Percentiles rank a stretch among this genome's conserved stretches.
Conservation (phyloP, 2,888 invertebrate genomes). For the Alentia gelatinosa region DNA sequence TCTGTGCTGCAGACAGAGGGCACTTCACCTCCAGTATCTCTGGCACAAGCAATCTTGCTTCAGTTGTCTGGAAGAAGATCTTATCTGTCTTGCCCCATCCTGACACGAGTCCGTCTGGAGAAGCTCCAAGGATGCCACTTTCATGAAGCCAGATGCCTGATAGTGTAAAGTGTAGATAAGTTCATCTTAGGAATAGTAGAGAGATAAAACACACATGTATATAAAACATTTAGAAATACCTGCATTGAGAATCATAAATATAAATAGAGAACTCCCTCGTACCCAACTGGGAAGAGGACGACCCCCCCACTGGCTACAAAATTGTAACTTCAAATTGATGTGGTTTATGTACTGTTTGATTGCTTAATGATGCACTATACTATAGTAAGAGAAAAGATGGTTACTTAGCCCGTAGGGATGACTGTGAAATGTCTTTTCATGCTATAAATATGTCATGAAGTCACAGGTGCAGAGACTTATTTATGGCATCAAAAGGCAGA, state of each 20-base stretch:
- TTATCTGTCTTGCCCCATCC: not conserved
- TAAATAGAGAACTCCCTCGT: too few relatives aligned
- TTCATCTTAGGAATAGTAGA: not conserved
- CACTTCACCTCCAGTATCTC: constrained; percentile 49
- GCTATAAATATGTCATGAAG: too few relatives aligned
- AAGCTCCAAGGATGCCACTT: not conserved
- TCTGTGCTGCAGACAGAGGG: constrained; percentile 3
- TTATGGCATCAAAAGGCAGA: not conserved
- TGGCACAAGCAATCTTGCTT: not conserved
- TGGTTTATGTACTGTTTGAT: too few relatives aligned
- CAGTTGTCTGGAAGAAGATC: not conserved
- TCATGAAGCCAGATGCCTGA: constrained; percentile 11
- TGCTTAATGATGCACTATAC: too few relatives aligned
- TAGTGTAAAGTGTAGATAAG: not conserved
- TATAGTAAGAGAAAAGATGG: too few relatives aligned
- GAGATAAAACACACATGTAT: not conserved
- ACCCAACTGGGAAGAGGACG: too few relatives aligned
- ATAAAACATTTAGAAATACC: not conserved
- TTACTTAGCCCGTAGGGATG: too few relatives aligned
- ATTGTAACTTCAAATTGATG: too few relatives aligned
- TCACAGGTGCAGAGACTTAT: not conserved
- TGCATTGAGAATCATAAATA: not conserved
- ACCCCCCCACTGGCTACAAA: too few relatives aligned
- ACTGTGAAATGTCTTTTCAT: not conserved
- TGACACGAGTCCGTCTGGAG: not conserved